Evolutionary conservation across 2,113 vertebrate species (phyloP).

Genomic region (Chlorodrepanis virens): DNA sequence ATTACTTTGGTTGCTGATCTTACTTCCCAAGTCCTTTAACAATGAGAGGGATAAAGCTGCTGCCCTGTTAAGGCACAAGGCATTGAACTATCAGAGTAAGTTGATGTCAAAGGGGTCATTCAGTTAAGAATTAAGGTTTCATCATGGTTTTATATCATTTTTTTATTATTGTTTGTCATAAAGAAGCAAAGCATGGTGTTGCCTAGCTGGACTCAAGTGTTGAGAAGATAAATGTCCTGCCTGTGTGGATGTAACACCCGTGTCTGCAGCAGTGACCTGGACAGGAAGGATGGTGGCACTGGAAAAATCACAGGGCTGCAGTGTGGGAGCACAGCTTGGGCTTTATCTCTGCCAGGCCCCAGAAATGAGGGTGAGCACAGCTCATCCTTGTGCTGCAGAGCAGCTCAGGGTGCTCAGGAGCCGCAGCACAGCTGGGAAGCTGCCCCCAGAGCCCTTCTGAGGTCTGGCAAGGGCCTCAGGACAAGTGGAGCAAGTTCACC

Average conservation of each 20-base stretch:
- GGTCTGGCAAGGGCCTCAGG: not conserved
- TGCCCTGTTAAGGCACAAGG: not conserved
- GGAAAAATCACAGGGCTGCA: not conserved
- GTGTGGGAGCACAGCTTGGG: not conserved
- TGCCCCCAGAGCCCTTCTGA: not conserved
- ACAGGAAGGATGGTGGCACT: not conserved
- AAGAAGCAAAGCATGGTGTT: not conserved
- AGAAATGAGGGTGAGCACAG: not conserved
- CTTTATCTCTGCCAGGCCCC: not conserved
- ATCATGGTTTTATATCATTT: not conserved
- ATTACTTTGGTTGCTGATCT: conserved; percentile 31
- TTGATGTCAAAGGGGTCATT: not conserved
- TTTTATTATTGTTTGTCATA: not conserved
- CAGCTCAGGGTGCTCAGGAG: not conserved
- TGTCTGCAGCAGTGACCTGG: not conserved
- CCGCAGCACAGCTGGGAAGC: not conserved
- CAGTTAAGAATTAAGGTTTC: conserved; percentile 8
- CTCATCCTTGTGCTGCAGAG: not conserved
- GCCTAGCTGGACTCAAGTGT: not conserved
- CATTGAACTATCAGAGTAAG: conserved; percentile 21
- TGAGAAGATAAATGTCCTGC: not conserved
- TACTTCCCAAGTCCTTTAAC: conserved; percentile 12
- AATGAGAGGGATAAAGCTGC: not conserved
- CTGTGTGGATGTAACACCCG: not conserved
- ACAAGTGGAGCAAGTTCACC: not conserved